phyloP scores from a whole-genome alignment of 2,888 invertebrate species.

The Acleris laterana region DNA sequence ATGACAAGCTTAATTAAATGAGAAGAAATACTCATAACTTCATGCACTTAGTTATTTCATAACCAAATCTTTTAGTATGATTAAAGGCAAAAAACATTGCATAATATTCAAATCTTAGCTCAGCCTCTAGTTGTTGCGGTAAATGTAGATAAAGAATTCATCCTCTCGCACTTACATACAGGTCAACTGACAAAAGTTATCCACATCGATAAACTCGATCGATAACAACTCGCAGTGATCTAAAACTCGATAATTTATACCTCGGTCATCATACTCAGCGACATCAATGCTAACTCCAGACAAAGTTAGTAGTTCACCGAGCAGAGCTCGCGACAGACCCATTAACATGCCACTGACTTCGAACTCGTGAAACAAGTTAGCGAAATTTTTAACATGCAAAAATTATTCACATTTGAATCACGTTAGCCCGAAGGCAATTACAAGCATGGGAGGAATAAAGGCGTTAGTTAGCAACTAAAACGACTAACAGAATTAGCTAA shows the following conservation, averaged over 20 bases:
- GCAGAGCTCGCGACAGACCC: slow-evolving; percentile 5
- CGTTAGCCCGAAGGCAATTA: slow-evolving; percentile 51
- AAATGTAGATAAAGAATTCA: no score
- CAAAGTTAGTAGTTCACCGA: slow-evolving; percentile 29
- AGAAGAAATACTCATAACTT: no score
- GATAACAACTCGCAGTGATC: no score
- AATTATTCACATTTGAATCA: slow-evolving; percentile 46
- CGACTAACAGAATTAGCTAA: slow-evolving; percentile 68
- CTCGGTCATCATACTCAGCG: slow-evolving; percentile 13
- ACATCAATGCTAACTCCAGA: slow-evolving; percentile 25
- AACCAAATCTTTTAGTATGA: no score
- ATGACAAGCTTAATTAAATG: no score
- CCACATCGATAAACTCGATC: no score
- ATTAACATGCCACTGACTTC: slow-evolving; percentile 15
- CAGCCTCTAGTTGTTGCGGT: no score
- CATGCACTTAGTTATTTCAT: no score
- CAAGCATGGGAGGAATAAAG: slow-evolving; percentile 61
- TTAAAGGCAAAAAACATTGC: no score
- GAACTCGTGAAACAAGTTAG: slow-evolving; percentile 4
- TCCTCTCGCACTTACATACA: no score
- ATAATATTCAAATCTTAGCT: no score
- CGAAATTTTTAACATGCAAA: slow-evolving; percentile 32
- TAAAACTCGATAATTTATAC: background rate
- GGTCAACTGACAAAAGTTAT: no score
- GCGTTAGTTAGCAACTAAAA: slow-evolving; percentile 65